A percentile compares a stretch with the other conserved stretches of the same genome.
Conservation (phyloP, 2,113 vertebrate genomes). For the Climacteris rufus region DNA sequence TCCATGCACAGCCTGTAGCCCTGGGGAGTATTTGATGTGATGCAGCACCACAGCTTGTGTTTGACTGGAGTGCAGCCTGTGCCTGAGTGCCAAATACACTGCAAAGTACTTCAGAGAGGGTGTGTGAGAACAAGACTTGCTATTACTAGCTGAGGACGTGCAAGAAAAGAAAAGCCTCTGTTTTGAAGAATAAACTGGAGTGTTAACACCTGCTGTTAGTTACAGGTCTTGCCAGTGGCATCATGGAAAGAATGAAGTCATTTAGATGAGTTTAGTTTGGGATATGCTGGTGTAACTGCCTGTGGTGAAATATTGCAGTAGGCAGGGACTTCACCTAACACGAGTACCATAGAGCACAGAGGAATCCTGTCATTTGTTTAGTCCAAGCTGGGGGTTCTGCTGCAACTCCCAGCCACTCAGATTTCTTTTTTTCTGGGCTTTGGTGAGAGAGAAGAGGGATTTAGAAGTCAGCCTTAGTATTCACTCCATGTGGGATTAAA, state of each 20-base stretch:
- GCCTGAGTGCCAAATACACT: not conserved
- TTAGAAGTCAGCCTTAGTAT: not conserved
- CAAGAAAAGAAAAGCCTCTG: not conserved
- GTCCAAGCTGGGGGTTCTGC: not conserved
- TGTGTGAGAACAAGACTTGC: not conserved
- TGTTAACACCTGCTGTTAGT: not conserved
- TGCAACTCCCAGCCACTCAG: not conserved
- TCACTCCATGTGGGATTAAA: not conserved
- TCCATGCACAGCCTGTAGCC: not conserved
- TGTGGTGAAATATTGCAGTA: not conserved
- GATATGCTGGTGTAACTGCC: not conserved
- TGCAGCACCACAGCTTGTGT: not conserved
- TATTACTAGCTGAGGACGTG: not conserved
- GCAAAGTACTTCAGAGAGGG: not conserved
- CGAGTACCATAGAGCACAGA: too few species aligned
- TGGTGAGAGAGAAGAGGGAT: not conserved
- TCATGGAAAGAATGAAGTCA: not conserved
- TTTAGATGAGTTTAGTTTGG: not conserved
- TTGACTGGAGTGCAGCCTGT: not conserved
- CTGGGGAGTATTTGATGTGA: not conserved
- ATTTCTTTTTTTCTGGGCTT: not conserved
- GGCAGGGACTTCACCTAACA: not conserved
- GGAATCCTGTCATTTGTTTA: not conserved
- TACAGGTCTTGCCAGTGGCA: not conserved
- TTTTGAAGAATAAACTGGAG: not conserved